Evolutionary conservation across 1,140 invertebrate species (phyloP).

Genomic region (Cecropterus lyciades): DNA sequence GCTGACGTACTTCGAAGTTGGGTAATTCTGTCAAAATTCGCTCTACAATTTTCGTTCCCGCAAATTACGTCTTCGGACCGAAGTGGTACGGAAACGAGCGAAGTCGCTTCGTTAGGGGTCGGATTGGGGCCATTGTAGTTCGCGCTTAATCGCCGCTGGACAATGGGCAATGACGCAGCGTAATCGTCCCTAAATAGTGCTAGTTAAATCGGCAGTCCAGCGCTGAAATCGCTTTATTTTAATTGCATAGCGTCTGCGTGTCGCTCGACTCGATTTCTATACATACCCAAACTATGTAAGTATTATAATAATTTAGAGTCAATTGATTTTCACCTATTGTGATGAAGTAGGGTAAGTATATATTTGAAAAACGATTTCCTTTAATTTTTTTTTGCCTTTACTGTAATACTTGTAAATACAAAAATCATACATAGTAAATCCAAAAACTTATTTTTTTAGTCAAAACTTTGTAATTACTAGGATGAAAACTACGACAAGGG

Average conservation of each 20-base stretch:
- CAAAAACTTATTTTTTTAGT: too few species aligned
- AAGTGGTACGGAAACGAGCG: constrained; percentile 70
- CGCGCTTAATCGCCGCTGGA: constrained; percentile 66
- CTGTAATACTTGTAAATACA: too few species aligned
- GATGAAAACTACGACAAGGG: too few species aligned
- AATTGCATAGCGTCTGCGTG: constrained; percentile 51
- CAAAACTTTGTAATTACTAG: too few species aligned
- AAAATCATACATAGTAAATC: too few species aligned
- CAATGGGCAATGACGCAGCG: constrained; percentile 72
- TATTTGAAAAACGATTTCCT: too few species aligned
- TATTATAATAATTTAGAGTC: too few species aligned
- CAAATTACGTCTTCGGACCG: constrained; percentile 79
- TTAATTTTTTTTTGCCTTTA: too few species aligned
- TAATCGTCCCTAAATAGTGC: constrained; percentile 78
- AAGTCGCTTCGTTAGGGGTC: constrained; percentile 79
- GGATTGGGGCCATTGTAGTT: constrained; percentile 73
- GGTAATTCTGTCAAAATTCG: constrained; percentile 61
- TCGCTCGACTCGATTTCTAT: constrained; percentile 23
- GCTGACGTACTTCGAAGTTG: constrained; percentile 24
- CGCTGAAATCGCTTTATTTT: constrained; percentile 66
- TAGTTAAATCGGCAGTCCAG: constrained; percentile 48
- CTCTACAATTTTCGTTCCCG: constrained; percentile 71
- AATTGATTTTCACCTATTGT: too few species aligned
- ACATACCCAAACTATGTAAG: not conserved
- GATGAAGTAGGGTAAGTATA: too few species aligned